Evolutionary conservation across 2,888 invertebrate species (phyloP).

Genomic region (Harpalus rubripes): DNA sequence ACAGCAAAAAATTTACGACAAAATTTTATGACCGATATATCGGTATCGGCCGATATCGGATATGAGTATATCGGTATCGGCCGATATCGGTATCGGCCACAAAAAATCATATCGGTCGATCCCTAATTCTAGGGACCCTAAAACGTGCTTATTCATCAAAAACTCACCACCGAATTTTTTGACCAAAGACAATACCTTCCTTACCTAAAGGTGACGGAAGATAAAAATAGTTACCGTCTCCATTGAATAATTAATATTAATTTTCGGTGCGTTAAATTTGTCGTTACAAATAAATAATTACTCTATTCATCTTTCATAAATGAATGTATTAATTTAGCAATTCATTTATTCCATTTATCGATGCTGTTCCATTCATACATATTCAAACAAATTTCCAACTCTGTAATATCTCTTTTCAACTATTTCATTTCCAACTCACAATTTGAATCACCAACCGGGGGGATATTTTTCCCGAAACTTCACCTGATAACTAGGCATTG

Average conservation of each 20-base stretch:
- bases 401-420: background rate
- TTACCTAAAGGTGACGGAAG: no score
- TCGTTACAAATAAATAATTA: background rate
- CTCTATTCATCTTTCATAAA: background rate
- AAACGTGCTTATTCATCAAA: no score
- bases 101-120: no score
- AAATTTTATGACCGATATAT: no score
- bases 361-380: background rate
- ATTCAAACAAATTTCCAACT: constrained; percentile 9
- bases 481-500: constrained; percentile 36
- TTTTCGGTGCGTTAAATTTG: background rate
- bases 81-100: no score
- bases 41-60: no score
- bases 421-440: background rate
- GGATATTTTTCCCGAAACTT: constrained; percentile 18
- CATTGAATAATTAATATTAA: background rate
- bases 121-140: no score
- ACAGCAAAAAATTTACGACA: no score
- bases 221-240: no score
- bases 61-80: no score
- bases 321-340: background rate
- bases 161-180: no score
- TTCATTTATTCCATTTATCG: background rate
- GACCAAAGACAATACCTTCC: no score
- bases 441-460: background rate